phyloP scores from a whole-genome alignment of 2,113 vertebrate species.

The Theristicus caerulescens region DNA sequence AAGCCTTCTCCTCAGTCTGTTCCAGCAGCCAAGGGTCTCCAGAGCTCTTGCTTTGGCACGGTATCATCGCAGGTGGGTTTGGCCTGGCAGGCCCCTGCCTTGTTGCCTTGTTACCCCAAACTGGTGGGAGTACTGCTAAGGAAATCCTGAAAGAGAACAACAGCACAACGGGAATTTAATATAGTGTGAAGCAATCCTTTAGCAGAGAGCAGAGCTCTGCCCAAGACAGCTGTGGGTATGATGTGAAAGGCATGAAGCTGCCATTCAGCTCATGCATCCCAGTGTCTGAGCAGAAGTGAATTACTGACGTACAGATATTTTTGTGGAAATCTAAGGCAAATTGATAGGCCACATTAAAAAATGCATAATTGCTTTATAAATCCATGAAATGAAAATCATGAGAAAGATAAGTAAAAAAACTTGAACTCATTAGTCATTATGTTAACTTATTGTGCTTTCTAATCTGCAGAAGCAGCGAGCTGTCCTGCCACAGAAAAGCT shows the following conservation, averaged over 20 bases:
- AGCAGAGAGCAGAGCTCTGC: neutral
- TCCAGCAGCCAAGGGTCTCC: neutral
- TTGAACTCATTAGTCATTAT: neutral
- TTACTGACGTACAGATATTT: neutral
- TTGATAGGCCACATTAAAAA: neutral
- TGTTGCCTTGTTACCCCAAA: neutral
- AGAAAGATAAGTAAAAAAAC: neutral
- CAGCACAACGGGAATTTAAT: neutral
- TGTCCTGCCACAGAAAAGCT: constrained; percentile 79
- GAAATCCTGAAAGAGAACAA: neutral
- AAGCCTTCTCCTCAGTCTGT: neutral
- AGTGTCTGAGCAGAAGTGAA: neutral
- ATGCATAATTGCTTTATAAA: neutral
- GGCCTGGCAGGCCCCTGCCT: neutral
- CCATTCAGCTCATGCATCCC: neutral
- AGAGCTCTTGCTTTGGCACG: neutral
- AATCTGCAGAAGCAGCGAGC: constrained; percentile 77
- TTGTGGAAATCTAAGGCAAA: neutral
- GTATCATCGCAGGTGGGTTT: neutral
- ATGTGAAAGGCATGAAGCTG: neutral
- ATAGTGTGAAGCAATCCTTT: neutral
- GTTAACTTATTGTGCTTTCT: neutral
- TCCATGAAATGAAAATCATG: neutral
- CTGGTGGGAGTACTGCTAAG: neutral
- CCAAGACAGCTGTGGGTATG: neutral